Conservation (phyloP, 2,797 vertebrate genomes). For the Australoheros facetus region DNA sequence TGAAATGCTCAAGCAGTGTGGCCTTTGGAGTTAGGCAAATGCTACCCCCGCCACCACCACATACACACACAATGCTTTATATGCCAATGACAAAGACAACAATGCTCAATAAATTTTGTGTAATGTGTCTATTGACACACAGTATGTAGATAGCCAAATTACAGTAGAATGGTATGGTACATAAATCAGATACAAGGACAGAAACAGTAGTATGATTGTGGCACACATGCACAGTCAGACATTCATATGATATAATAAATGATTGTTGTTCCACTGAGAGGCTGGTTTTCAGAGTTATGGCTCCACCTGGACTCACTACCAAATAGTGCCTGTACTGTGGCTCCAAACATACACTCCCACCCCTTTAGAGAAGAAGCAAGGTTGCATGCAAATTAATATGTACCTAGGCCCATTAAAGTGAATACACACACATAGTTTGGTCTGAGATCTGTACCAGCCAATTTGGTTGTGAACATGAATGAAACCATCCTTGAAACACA, state of each 20-base stretch:
- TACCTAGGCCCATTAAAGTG: neutral
- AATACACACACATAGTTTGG: neutral
- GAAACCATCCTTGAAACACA: constrained; percentile 39
- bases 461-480: constrained; percentile 33
- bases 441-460: neutral
- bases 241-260: neutral
- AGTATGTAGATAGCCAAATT: neutral
- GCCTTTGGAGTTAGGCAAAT: constrained; percentile 37
- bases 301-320: constrained; percentile 43
- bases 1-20: constrained; percentile 19
- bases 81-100: neutral
- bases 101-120: constrained; percentile 5
- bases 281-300: constrained; percentile 8
- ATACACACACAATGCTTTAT: neutral
- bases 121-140: neutral
- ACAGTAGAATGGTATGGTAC: neutral
- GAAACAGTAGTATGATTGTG: neutral
- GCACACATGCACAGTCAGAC: neutral
- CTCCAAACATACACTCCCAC: neutral
- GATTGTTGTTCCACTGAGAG: constrained; percentile 34
- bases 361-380: neutral
- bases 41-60: neutral
- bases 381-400: neutral
- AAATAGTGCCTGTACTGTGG: constrained; percentile 3
- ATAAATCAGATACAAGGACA: neutral